Conservation (phyloP, 2,888 invertebrate genomes). For the Trissonchulus latispiculum region DNA sequence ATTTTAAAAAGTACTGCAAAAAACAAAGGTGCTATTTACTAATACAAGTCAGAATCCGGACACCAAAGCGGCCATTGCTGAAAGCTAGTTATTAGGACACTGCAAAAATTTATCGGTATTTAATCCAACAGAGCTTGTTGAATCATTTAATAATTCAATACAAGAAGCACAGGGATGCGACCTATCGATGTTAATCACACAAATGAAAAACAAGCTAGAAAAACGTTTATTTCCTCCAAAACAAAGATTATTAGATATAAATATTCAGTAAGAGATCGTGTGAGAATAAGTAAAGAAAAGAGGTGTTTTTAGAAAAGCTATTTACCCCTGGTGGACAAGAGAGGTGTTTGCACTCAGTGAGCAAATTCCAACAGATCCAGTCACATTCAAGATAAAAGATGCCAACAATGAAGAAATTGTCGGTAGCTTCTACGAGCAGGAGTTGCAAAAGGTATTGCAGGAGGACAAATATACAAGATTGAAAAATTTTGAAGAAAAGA, state of each 20-base stretch:
- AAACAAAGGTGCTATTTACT: too few relatives aligned
- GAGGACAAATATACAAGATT: conserved; percentile 2
- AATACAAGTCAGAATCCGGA: too few relatives aligned
- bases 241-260: neutral
- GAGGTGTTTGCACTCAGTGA: neutral
- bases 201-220: neutral
- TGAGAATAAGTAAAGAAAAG: neutral
- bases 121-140: too few relatives aligned
- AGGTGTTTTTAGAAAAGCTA: neutral
- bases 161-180: too few relatives aligned
- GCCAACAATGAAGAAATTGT: neutral
- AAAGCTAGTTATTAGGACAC: too few relatives aligned
- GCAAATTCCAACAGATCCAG: neutral
- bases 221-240: neutral
- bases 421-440: neutral
- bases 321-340: too few relatives aligned
- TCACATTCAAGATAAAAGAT: neutral
- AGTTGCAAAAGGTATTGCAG: neutral
- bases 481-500: conserved; percentile 4
- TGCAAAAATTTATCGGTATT: too few relatives aligned
- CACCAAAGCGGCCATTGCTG: too few relatives aligned
- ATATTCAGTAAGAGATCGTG: neutral
- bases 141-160: too few relatives aligned
- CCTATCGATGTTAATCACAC: neutral
- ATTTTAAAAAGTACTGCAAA: too few relatives aligned